These are phyloP conservation scores for Parazoanthus swiftii DNA, from an alignment of 92 coral and sea anemone species.

Conservation along the genomic window DNA sequence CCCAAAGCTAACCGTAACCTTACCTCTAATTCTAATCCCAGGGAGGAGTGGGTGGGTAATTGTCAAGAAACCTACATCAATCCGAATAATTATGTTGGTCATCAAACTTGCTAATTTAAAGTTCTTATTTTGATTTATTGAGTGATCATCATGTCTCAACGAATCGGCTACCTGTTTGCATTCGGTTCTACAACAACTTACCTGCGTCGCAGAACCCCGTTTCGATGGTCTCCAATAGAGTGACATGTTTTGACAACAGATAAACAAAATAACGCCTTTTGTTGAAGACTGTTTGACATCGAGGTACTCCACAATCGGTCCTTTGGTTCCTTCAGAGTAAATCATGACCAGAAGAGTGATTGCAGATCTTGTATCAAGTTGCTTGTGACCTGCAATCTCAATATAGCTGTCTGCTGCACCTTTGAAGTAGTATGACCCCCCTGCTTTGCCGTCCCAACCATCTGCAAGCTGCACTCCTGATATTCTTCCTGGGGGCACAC, in stretches of 20 bases:
- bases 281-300: neutral
- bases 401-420: neutral
- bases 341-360: conserved; percentile 3
- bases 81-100: no score
- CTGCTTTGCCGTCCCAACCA: neutral
- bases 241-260: neutral
- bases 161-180: no score
- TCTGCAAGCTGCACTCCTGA: neutral
- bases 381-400: neutral
- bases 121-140: no score
- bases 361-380: neutral
- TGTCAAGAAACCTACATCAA: no score
- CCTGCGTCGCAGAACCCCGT: neutral
- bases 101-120: no score
- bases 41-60: no score
- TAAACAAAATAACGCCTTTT: neutral
- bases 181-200: neutral
- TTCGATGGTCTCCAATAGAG: neutral
- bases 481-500: neutral
- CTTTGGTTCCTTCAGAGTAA: neutral
- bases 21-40: no score
- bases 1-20: no score
- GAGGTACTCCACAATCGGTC: neutral
- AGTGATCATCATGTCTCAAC: no score
- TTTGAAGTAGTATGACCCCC: conserved; percentile 4